Conservation (phyloP, 2,888 invertebrate genomes). For the Chirona hameri region DNA sequence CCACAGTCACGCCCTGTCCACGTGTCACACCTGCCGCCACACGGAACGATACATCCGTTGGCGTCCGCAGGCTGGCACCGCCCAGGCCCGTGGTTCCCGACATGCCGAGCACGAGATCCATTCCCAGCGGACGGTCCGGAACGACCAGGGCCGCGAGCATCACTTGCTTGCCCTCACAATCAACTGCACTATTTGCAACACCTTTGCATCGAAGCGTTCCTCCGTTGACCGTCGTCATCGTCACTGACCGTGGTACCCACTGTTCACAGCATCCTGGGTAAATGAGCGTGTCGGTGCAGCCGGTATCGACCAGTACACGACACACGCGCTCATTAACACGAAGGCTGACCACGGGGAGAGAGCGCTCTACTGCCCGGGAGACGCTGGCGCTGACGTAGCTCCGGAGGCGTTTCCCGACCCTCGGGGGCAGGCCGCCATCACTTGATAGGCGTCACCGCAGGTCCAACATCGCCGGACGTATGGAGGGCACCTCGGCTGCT, state of each 20-base stretch:
- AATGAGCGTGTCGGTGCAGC: not conserved
- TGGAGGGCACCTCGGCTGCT: too few relatives aligned
- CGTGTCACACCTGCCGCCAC: not conserved
- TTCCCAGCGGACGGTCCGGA: not conserved
- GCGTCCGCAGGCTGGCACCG: not conserved
- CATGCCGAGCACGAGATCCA: not conserved
- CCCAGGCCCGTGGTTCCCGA: not conserved
- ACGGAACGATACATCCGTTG: not conserved
- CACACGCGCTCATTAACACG: not conserved
- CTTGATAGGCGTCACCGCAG: not conserved
- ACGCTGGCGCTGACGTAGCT: constrained; percentile 1
- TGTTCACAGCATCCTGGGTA: not conserved
- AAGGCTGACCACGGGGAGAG: not conserved
- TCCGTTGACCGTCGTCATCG: not conserved
- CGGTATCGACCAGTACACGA: not conserved
- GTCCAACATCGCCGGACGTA: too few relatives aligned
- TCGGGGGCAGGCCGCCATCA: not conserved
- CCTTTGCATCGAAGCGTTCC: not conserved
- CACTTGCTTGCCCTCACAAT: not conserved
- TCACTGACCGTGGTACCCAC: not conserved
- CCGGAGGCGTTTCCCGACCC: not conserved
- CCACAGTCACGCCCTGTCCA: too few relatives aligned
- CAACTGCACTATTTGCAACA: not conserved
- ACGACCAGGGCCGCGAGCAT: not conserved
- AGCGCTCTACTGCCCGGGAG: not conserved